Base-by-base conservation (phyloP, 1,140 invertebrate species). In the Heliconius hermathena region DNA sequence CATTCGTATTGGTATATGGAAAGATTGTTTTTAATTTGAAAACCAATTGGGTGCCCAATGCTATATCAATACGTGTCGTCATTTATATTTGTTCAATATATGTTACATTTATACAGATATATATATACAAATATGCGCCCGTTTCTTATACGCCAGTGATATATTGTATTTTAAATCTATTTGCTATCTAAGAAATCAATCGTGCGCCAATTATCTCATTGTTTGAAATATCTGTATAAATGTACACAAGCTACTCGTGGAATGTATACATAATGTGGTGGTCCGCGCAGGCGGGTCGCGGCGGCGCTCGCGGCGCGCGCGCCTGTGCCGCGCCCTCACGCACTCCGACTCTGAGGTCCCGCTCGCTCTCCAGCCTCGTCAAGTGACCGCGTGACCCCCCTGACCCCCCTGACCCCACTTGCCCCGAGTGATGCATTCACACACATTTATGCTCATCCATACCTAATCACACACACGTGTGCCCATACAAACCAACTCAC, bases 301-400 rank as follows among this genome's bases (percentile, higher is more conserved):
- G 82, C 90, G 94, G 76, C 87, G 94, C 79, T 94, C 92, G 77
- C 84, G 93, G 87, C 91, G 93, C 82, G 81, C 89, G 84, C 87
- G 90, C 87, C 81, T 90, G 91, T 89, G 89, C 74, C 79, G 81
- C 77, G 82, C 81, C 72, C 79, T 88, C 90, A 76, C 90, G 78
- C 91, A 89, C 90, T 87, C 92, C 89, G 95, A 95, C 89, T 92
- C 94, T 86, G 95, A 95, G 83, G 91, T 95, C 88, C 93, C 95
- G 91, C 89, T 95, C 93, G 85, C 94, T 94, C 85, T 94, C 93
- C 93, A 94, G 91, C 87, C 94, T 93, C 91, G 91, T 92, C 87
- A 94, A 91, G 91, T 94, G 89, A 92, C 92, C 85, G 91, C 91
- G 80, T 93, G 92, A 91, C 90, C 46, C 66, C 60, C 11, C 71